Evolutionary conservation across 2,797 vertebrate species (phyloP), one percentile per base, ranked within the genome.

Genomic region (Neomorphus geoffroyi): DNA sequence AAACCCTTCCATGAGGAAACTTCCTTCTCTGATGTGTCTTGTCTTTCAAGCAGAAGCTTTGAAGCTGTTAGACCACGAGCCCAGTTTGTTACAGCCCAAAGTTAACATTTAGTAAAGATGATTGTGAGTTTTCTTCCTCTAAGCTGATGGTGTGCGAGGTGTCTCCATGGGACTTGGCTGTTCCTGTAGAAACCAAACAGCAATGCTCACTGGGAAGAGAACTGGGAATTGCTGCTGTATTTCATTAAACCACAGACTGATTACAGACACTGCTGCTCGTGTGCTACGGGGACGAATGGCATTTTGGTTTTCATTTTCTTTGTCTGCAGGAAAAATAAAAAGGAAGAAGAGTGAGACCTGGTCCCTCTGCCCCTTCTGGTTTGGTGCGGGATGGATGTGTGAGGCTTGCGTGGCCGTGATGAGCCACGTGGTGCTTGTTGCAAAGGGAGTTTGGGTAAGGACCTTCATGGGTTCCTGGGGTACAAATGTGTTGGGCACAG

Each of bases 161-260:
- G 97, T 97, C 98, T 98, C 98, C 48, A 51, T 96, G 96, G 97
- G 97, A 93, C 96, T 96, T 0, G 1, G 27, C 72, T 0, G 5
- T 84, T 95, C 88, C 92, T 6, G 1, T 50, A 77, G 93, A 92
- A 95, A 87, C 90, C 77, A 37, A 79, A 69, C 62, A 45, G 86
- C 61, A 70, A 30, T 90, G 51, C 80, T 91, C 84, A 37, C 84
- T 72, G 91, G 69, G 95, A 91, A 86, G 89, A 54, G 72, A 96
- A 96, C 96, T 98, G 98, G 98, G 98, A 98, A 98, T 98, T 98
- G 98, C 98, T 98, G 97, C 97, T 98, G 97, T 97, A 86, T 98
- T 91, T 93, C 96, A 95, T 97, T 97, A 88, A 86, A 96, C 96
- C 97, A 90, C 81, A 79, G 89, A 39, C 72, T 88, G 45, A 56